These are phyloP conservation scores for Pterois miles DNA, from an alignment of 2,797 vertebrate genomes.

Conservation along the genomic window DNA sequence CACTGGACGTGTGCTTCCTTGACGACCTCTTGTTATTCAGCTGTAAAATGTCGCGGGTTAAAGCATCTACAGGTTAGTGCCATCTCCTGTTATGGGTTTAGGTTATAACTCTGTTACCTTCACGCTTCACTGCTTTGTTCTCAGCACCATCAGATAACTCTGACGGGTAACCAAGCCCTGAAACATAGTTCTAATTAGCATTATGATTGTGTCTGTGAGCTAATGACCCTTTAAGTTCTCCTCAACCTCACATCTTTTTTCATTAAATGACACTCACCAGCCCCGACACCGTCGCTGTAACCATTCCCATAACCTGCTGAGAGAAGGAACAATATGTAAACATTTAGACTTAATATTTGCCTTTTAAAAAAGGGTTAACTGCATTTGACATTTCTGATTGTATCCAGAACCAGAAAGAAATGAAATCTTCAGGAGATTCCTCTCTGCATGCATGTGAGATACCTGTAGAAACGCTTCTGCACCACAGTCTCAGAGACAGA, in stretches of 20 bases:
- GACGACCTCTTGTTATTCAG: conserved; percentile 29
- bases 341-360: background rate
- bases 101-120: conserved; percentile 68
- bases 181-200: conserved; percentile 75
- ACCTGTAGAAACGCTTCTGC: conserved; percentile 47
- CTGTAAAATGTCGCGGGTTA: conserved; percentile 16
- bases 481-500: conserved; percentile 34
- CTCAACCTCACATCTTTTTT: background rate
- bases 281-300: conserved; percentile 75
- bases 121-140: conserved; percentile 73
- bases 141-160: conserved; percentile 76
- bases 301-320: conserved; percentile 79
- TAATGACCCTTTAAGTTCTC: background rate
- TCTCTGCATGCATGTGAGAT: background rate
- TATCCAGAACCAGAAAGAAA: background rate
- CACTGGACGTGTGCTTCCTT: conserved; percentile 13
- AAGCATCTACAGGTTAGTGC: conserved; percentile 59
- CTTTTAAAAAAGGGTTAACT: background rate
- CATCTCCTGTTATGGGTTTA: conserved; percentile 11
- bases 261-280: conserved; percentile 71
- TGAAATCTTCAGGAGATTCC: background rate
- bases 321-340: background rate
- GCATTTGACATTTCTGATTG: background rate
- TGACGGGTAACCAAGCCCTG: conserved; percentile 75
- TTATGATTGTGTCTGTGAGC: conserved; percentile 32